A percentile compares a stretch with the other conserved stretches of the same genome.
These are phyloP conservation scores for Pollachius pollachius DNA, from an alignment of 2,113 vertebrate genomes.

Conservation along the genomic window DNA sequence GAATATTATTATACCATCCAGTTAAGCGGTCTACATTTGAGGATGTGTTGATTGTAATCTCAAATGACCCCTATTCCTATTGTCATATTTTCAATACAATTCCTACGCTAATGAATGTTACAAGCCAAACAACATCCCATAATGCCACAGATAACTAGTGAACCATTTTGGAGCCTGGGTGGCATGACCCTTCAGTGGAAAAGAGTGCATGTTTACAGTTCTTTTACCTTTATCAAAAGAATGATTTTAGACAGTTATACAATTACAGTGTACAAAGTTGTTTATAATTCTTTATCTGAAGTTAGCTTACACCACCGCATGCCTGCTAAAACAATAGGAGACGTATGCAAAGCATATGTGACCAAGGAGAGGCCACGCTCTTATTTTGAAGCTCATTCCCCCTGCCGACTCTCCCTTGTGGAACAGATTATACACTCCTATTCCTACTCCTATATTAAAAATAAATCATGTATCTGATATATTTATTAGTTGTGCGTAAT, in stretches of 20 bases:
- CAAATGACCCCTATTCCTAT: no score
- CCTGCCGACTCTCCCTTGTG: constrained; percentile 23
- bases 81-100: no score
- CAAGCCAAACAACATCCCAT: neutral
- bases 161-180: constrained; percentile 2
- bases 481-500: constrained; percentile 52
- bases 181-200: constrained; percentile 38
- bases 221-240: constrained; percentile 58
- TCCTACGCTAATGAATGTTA: neutral
- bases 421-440: constrained; percentile 33
- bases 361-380: constrained; percentile 29
- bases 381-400: constrained; percentile 23
- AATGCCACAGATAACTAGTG: neutral
- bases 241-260: constrained; percentile 56
- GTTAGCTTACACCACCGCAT: constrained; percentile 65
- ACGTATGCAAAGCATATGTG: constrained; percentile 42
- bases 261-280: constrained; percentile 62
- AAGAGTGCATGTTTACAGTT: constrained; percentile 77
- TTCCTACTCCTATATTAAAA: constrained; percentile 20
- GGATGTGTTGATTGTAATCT: no score
- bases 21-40: no score
- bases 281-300: constrained; percentile 67
- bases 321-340: constrained; percentile 66
- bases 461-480: constrained; percentile 20
- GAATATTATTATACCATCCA: no score